These are phyloP conservation scores for Drosophila gunungcola DNA, from an alignment of 1,140 invertebrate species.

Conservation along the genomic window DNA sequence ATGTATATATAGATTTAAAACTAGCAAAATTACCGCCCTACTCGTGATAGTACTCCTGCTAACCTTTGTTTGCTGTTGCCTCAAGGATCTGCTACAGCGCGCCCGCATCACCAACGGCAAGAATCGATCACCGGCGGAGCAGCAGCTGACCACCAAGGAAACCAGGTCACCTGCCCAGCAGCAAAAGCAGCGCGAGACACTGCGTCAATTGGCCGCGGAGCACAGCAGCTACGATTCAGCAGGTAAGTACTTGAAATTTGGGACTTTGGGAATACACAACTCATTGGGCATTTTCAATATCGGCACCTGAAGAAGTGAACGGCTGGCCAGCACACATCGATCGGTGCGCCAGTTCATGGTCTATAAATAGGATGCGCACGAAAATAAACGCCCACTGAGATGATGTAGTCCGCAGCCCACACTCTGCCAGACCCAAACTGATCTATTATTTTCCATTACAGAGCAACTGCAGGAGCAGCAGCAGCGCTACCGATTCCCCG, in stretches of 20 bases:
- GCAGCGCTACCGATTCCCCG: conserved; percentile 79
- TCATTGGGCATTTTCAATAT: conserved; percentile 26
- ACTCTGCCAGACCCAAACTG: conserved; percentile 35
- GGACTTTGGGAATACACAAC: neutral
- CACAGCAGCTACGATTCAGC: conserved; percentile 63
- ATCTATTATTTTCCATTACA: conserved; percentile 39
- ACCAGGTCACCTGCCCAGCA: conserved; percentile 37
- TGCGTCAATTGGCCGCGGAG: conserved; percentile 64
- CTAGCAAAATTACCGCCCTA: conserved; percentile 58
- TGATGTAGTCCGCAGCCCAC: conserved; percentile 20
- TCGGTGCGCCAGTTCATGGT: conserved; percentile 75
- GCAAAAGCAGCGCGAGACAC: conserved; percentile 55
- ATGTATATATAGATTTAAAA: conserved; percentile 27
- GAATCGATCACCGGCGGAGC: conserved; percentile 21
- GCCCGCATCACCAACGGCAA: conserved; percentile 46
- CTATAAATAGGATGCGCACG: conserved; percentile 61
- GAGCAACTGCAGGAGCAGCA: conserved; percentile 77
- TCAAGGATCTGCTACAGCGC: conserved; percentile 67
- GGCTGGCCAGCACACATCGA: conserved; percentile 29
- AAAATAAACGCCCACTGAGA: conserved; percentile 72
- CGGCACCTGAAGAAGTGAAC: conserved; percentile 49
- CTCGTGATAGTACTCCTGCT: conserved; percentile 44
- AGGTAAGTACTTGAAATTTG: conserved; percentile 31
- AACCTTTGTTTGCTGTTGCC: conserved; percentile 57
- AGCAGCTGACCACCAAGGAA: conserved; percentile 25